These are phyloP conservation scores for Elanus axillaris DNA, from an alignment of 2,113 vertebrate species.

Conservation along the genomic window DNA sequence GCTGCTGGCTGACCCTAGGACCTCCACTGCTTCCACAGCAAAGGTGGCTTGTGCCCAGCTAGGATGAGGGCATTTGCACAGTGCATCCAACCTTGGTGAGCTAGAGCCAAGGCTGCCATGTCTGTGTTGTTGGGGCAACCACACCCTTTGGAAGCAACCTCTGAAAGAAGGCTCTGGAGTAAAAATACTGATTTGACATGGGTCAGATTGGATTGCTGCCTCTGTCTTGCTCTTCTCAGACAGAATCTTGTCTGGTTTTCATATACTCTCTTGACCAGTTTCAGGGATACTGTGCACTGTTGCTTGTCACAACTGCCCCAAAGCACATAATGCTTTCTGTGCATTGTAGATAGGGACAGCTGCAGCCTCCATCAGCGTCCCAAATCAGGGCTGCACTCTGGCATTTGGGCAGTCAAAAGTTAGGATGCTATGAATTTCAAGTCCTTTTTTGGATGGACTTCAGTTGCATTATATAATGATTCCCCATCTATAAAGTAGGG, in stretches of 20 bases:
- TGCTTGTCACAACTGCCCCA: not conserved
- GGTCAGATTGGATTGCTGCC: not conserved
- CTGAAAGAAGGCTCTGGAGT: not conserved
- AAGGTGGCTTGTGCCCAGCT: not conserved
- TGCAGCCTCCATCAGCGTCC: not conserved
- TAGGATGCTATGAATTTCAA: not conserved
- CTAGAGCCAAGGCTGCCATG: not conserved
- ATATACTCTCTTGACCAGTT: not conserved
- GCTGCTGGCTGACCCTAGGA: not conserved
- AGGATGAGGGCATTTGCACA: not conserved
- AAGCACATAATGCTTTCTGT: not conserved
- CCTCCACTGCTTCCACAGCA: not conserved
- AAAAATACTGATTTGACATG: not conserved
- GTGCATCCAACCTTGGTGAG: fast-evolving
- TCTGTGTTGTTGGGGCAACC: not conserved
- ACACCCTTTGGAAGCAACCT: not conserved
- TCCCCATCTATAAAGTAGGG: not conserved
- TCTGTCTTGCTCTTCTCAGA: not conserved
- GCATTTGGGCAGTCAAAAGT: not conserved
- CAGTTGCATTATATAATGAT: not conserved
- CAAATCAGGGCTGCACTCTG: not conserved
- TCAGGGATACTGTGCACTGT: not conserved
- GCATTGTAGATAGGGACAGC: fast-evolving
- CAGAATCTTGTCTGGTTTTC: not conserved
- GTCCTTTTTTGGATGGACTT: not conserved